A percentile compares a stretch with the other conserved stretches of the same genome.
Evolutionary conservation across 2,888 invertebrate species (phyloP).

Genomic region (Odontothrips loti): DNA sequence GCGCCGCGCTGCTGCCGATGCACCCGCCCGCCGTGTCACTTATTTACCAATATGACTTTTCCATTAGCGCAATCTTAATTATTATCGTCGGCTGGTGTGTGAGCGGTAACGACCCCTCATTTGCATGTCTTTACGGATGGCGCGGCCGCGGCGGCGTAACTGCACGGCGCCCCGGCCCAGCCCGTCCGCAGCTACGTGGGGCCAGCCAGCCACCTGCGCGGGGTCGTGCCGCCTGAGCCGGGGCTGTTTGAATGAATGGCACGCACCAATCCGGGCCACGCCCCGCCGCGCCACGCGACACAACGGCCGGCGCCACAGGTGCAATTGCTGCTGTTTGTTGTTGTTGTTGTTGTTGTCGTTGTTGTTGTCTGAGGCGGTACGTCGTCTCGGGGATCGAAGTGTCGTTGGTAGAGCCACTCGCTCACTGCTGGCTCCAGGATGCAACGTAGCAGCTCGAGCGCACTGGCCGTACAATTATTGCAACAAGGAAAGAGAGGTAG

Average conservation of each 20-base stretch:
- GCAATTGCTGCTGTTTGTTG: neutral
- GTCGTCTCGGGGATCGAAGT: no score
- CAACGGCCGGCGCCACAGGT: neutral
- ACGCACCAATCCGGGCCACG: neutral
- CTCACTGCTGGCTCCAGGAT: no score
- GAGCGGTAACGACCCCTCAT: slow-evolving; percentile 14
- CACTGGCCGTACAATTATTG: no score
- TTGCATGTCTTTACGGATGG: neutral
- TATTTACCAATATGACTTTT: slow-evolving; percentile 23
- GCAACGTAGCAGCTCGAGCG: no score
- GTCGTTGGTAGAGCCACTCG: no score
- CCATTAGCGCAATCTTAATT: slow-evolving; percentile 25
- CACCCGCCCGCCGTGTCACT: neutral
- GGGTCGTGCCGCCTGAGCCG: neutral
- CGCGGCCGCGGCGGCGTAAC: neutral
- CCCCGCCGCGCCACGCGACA: neutral
- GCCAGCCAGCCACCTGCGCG: neutral
- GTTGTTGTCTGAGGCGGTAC: no score
- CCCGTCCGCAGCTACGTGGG: no score
- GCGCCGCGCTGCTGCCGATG: neutral
- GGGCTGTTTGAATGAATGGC: slow-evolving; percentile 2
- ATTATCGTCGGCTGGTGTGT: neutral
- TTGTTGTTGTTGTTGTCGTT: no score
- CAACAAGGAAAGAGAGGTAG: no score
- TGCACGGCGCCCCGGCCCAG: no score